Evolutionary conservation across 2,113 vertebrate genomes (phyloP).

Genomic region (Crotalus helleri): DNA sequence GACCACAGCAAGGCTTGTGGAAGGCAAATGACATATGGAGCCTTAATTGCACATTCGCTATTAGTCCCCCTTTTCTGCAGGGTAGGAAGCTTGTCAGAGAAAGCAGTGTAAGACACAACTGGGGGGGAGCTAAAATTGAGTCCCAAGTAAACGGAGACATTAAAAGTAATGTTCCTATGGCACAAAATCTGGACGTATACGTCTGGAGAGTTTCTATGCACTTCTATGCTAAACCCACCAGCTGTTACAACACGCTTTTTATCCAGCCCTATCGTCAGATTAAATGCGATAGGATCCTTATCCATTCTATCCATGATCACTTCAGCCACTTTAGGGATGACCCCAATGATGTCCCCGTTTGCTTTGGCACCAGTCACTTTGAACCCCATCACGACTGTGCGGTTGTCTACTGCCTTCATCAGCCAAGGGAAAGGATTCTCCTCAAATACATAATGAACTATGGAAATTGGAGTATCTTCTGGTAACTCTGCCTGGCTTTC

Average conservation of each 20-base stretch:
- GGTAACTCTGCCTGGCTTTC: not conserved
- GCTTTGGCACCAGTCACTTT: conserved; percentile 42
- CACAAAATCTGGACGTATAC: conserved; percentile 67
- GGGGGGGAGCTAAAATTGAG: conserved; percentile 11
- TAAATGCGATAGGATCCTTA: conserved; percentile 8
- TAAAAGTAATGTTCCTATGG: conserved; percentile 48
- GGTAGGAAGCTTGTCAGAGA: conserved; percentile 32
- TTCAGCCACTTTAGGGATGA: conserved; percentile 48
- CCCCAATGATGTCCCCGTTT: not conserved
- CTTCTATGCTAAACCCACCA: conserved; percentile 61
- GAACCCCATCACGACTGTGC: conserved; percentile 60
- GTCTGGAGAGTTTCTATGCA: conserved; percentile 18
- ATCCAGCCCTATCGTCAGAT: conserved; percentile 53
- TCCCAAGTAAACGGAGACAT: conserved; percentile 52
- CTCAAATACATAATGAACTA: conserved; percentile 63
- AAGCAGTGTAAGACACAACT: conserved; percentile 46
- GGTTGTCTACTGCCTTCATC: conserved; percentile 13
- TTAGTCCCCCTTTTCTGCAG: not conserved
- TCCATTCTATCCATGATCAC: conserved; percentile 53
- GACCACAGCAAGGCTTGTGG: conserved; percentile 48
- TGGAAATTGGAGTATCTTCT: conserved; percentile 26
- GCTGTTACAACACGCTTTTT: conserved; percentile 24
- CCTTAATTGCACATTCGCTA: conserved; percentile 23
- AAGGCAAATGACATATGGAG: conserved; percentile 64
- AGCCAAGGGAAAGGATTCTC: conserved; percentile 71